A percentile compares a stretch with the other conserved stretches of the same genome.
Evolutionary conservation across 37 sponge, comb jelly and placozoan genomes (phyloP).

Genomic region (Crambe crambe): DNA sequence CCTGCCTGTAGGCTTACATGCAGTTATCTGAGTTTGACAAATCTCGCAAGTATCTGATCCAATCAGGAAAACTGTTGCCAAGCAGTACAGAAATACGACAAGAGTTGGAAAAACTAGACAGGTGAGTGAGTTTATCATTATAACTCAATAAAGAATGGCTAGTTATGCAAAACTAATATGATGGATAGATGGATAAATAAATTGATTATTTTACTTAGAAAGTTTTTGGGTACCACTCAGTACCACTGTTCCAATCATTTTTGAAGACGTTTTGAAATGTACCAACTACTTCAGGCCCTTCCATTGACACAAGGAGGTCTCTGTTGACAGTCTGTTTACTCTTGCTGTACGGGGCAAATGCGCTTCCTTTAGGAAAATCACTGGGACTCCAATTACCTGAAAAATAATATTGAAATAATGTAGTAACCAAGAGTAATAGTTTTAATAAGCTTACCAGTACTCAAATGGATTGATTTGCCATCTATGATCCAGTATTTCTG

Average conservation of each 20-base stretch:
- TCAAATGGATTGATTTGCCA: slow-evolving; percentile 75
- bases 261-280: slow-evolving; percentile 54
- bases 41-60: slow-evolving; percentile 59
- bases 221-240: slow-evolving; percentile 65
- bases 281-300: slow-evolving; percentile 23
- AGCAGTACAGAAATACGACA: slow-evolving; percentile 72
- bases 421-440: no score
- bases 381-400: slow-evolving; percentile 91
- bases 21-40: slow-evolving; percentile 76
- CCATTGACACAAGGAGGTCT: slow-evolving; percentile 69
- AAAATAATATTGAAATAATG: no score
- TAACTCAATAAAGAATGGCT: not conserved
- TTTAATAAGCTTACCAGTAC: slow-evolving; percentile 61
- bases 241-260: slow-evolving; percentile 69
- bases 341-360: slow-evolving; percentile 41
- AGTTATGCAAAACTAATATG: no score
- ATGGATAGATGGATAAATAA: not conserved
- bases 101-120: slow-evolving; percentile 78
- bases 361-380: slow-evolving; percentile 67
- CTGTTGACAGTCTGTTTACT: slow-evolving; percentile 55
- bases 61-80: slow-evolving; percentile 69
- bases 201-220: not conserved
- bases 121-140: slow-evolving; percentile 30
- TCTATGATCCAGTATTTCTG: slow-evolving; percentile 91
- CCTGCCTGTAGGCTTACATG: slow-evolving; percentile 73